Conservation (phyloP, 2,888 invertebrate species). For the Cosmia pyralina region DNA sequence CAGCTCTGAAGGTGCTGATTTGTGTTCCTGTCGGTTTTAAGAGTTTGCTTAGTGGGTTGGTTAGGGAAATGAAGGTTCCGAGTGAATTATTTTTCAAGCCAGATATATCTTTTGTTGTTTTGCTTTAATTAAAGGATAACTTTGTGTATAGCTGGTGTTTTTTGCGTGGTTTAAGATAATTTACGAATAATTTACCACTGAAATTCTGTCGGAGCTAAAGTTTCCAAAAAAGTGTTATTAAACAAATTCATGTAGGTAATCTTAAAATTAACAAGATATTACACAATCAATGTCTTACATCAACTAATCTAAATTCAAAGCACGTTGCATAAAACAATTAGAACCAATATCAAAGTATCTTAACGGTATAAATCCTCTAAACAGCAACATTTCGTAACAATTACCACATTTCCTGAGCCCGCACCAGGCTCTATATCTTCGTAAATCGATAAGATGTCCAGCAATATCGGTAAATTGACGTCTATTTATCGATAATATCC, state of each 20-base stretch:
- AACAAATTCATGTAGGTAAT: neutral
- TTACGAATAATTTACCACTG: neutral
- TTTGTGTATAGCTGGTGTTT: neutral
- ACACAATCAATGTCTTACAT: neutral
- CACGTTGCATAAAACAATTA: constrained; percentile 26
- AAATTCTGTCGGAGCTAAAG: neutral
- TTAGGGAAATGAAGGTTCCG: neutral
- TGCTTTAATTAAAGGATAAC: neutral
- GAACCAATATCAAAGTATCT: constrained; percentile 24
- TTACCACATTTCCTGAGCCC: constrained; percentile 48
- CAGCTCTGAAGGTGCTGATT: constrained; percentile 37
- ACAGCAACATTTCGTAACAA: constrained; percentile 50
- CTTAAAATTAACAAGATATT: neutral
- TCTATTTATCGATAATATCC: constrained; percentile 80
- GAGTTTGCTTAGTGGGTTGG: neutral
- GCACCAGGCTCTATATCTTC: constrained; percentile 56
- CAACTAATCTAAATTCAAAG: constrained; percentile 4
- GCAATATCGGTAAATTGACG: constrained; percentile 80
- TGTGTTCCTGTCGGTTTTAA: constrained; percentile 27
- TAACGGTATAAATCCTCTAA: constrained; percentile 39
- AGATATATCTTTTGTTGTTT: neutral
- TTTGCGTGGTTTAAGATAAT: neutral
- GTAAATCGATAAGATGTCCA: constrained; percentile 65
- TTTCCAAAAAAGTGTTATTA: neutral
- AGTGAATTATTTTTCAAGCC: neutral